These are phyloP conservation scores for Sisor rabdophorus DNA, from an alignment of 2,113 vertebrate genomes.

Conservation along the genomic window DNA sequence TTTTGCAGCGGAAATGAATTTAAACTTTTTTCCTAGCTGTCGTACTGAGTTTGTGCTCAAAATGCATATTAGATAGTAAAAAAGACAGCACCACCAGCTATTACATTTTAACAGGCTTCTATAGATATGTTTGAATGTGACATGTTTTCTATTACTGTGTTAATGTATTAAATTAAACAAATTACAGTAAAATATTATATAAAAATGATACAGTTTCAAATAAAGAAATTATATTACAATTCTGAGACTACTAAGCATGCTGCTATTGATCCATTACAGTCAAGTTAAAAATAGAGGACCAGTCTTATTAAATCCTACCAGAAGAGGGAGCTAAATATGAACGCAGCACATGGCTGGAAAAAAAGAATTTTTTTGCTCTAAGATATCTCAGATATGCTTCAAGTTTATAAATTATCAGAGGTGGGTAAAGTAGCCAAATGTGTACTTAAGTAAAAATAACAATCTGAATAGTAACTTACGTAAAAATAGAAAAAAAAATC, in stretches of 20 bases:
- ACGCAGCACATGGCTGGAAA: not conserved
- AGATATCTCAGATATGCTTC: not conserved
- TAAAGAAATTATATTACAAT: not conserved
- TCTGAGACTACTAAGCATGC: not conserved
- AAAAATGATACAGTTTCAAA: too few species aligned
- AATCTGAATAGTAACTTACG: too few species aligned
- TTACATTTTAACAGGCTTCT: too few species aligned
- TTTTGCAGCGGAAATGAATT: not conserved
- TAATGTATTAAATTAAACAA: too few species aligned
- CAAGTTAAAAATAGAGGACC: not conserved
- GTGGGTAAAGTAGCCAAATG: not conserved
- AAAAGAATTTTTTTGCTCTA: not conserved
- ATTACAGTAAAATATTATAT: too few species aligned
- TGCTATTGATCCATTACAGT: not conserved
- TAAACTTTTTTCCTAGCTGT: not conserved
- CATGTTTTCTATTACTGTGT: too few species aligned
- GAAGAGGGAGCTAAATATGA: not conserved
- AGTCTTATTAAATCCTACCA: not conserved
- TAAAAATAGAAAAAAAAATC: too few species aligned
- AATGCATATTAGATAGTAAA: too few species aligned
- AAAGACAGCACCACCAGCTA: too few species aligned
- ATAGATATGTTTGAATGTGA: too few species aligned
- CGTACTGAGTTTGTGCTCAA: not conserved
- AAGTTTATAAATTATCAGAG: not conserved
- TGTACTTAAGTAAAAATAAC: too few species aligned